These are phyloP conservation scores for Triops longicaudatus DNA, from an alignment of 1,140 invertebrate species.

Conservation along the genomic window DNA sequence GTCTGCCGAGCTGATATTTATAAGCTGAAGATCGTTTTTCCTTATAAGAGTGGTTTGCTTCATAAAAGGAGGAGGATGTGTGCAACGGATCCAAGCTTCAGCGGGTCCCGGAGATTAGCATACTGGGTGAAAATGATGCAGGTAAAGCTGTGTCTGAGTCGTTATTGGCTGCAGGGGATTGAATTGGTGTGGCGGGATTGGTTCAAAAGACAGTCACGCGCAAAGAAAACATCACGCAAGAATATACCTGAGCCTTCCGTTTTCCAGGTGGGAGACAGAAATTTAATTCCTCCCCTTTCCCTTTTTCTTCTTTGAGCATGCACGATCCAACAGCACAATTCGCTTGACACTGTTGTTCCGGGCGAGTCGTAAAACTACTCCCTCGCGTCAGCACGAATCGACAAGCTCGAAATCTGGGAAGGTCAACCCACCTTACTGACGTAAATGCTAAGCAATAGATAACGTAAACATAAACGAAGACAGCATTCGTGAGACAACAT, in stretches of 20 bases:
- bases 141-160: not conserved
- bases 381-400: conserved; percentile 1
- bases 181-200: conserved; percentile 14
- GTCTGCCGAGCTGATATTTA: too few species aligned
- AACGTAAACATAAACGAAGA: not conserved
- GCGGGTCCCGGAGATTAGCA: not conserved
- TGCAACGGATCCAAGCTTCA: not conserved
- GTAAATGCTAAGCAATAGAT: not conserved
- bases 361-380: not conserved
- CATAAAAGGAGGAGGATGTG: not conserved
- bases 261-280: not conserved
- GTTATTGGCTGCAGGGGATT: not conserved
- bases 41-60: too few species aligned
- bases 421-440: not conserved
- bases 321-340: not conserved
- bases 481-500: not conserved
- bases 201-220: conserved; percentile 3
- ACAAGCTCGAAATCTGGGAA: not conserved
- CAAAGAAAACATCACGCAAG: not conserved
- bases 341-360: conserved; percentile 1
- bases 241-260: conserved; percentile 1
- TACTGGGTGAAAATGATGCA: not conserved
- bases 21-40: too few species aligned
- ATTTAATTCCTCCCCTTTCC: not conserved
- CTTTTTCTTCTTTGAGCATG: not conserved